Conservation (phyloP, 2,797 vertebrate genomes). For the Sebastiscus tertius region DNA sequence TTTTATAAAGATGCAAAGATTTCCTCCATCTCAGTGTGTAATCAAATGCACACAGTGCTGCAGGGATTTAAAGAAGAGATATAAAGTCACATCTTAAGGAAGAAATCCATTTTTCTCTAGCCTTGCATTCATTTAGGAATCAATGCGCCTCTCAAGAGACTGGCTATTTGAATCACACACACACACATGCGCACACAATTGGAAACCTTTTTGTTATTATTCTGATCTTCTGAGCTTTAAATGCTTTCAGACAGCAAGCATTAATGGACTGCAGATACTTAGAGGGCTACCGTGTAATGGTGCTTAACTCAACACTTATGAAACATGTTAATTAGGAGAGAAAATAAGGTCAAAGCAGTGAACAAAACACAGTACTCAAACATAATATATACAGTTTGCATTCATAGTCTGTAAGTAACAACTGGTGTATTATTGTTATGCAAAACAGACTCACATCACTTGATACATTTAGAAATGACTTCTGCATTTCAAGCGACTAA, state of each 20-base stretch:
- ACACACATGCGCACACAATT: slow-evolving; percentile 29
- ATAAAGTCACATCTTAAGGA: slow-evolving; percentile 81
- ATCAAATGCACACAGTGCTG: slow-evolving; percentile 84
- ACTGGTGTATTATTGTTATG: slow-evolving; percentile 10
- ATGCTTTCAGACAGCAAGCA: slow-evolving; percentile 68
- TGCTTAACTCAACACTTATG: slow-evolving; percentile 54
- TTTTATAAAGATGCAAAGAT: slow-evolving; percentile 88
- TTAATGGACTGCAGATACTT: slow-evolving; percentile 64
- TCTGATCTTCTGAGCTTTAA: slow-evolving; percentile 77
- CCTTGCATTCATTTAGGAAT: slow-evolving; percentile 85
- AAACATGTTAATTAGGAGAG: slow-evolving; percentile 59
- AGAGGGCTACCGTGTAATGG: slow-evolving; percentile 59
- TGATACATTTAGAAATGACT: background rate
- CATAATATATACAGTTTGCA: slow-evolving; percentile 8
- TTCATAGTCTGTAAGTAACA: slow-evolving; percentile 13
- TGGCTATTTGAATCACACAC: slow-evolving; percentile 64
- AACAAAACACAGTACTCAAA: background rate
- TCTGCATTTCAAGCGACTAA: slow-evolving; percentile 21
- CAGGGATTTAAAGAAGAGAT: slow-evolving; percentile 82
- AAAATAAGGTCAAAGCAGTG: slow-evolving; percentile 59
- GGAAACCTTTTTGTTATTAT: slow-evolving; percentile 71
- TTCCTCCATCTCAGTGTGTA: slow-evolving; percentile 78
- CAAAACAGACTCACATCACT: background rate
- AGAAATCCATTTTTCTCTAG: slow-evolving; percentile 81
- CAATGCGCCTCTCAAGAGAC: slow-evolving; percentile 80